Evolutionary conservation across 2,888 invertebrate genomes (phyloP).

Genomic region (Dysmachus trigonus): DNA sequence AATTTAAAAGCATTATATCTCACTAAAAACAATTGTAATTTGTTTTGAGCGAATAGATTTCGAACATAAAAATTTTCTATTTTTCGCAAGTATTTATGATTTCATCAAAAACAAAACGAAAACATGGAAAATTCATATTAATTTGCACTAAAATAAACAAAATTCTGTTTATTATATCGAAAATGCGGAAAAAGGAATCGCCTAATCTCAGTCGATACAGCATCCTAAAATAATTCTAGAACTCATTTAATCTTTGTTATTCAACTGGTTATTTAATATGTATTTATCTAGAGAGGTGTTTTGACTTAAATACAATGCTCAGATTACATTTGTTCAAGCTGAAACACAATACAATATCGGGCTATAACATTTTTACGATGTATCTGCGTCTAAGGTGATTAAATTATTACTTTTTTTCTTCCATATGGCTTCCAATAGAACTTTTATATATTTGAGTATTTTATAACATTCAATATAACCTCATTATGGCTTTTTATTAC

Average conservation of each 20-base stretch:
- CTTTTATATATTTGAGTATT: not conserved
- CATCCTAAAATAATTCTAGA: not conserved
- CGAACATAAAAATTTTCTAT: not conserved
- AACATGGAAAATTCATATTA: not conserved
- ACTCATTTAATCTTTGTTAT: not conserved
- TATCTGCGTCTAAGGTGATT: not conserved
- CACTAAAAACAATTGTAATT: not conserved
- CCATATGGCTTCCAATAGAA: constrained; percentile 19
- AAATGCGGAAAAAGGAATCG: not conserved
- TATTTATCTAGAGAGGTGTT: not conserved
- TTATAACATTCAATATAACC: constrained; percentile 5
- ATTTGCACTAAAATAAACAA: not conserved
- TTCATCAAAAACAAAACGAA: not conserved
- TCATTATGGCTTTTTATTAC: not conserved
- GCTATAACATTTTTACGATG: constrained; percentile 10
- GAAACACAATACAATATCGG: not conserved
- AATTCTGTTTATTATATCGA: not conserved
- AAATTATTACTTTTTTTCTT: not conserved
- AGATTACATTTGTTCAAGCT: not conserved
- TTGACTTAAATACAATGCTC: not conserved
- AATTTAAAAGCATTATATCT: not conserved
- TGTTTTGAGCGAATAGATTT: not conserved
- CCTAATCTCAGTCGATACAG: not conserved
- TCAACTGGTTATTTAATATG: not conserved
- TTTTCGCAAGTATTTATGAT: not conserved